phyloP scores from a whole-genome alignment of 2,113 vertebrate species.

The Prinia subflava region DNA sequence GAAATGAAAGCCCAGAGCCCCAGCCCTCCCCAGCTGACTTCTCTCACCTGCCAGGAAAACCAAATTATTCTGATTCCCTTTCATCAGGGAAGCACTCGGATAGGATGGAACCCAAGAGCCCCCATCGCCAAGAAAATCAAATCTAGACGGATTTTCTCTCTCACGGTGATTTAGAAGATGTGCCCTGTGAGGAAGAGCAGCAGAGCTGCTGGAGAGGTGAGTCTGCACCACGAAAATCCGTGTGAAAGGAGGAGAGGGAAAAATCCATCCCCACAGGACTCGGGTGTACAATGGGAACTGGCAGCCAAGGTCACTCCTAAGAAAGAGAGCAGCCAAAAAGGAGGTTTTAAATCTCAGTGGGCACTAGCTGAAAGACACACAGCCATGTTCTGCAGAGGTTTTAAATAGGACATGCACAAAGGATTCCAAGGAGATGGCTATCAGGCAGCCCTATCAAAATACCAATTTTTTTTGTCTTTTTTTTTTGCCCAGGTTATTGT shows the following conservation, averaged over 20 bases:
- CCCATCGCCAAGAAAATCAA: neutral
- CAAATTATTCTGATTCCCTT: neutral
- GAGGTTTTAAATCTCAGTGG: conserved; percentile 51
- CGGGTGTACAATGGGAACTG: neutral
- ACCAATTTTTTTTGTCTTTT: no score
- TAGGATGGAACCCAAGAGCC: neutral
- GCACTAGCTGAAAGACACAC: conserved; percentile 10
- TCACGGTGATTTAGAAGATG: neutral
- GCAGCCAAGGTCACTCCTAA: conserved; percentile 39
- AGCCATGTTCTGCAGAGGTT: neutral
- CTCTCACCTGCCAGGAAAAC: neutral
- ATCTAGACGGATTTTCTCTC: neutral
- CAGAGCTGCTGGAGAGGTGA: neutral
- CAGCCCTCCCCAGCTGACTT: neutral
- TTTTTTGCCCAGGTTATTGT: neutral
- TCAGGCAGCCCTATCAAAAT: neutral
- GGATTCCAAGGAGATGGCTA: neutral
- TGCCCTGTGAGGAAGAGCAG: neutral
- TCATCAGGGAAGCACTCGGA: neutral
- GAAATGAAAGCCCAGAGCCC: neutral
- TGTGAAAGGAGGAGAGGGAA: neutral
- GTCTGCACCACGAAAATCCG: neutral
- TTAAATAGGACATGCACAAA: conserved; percentile 48
- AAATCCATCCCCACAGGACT: neutral
- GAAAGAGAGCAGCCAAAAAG: conserved; percentile 41